Evolutionary conservation across 2,888 invertebrate species (phyloP).

Genomic region (Noctua janthe): DNA sequence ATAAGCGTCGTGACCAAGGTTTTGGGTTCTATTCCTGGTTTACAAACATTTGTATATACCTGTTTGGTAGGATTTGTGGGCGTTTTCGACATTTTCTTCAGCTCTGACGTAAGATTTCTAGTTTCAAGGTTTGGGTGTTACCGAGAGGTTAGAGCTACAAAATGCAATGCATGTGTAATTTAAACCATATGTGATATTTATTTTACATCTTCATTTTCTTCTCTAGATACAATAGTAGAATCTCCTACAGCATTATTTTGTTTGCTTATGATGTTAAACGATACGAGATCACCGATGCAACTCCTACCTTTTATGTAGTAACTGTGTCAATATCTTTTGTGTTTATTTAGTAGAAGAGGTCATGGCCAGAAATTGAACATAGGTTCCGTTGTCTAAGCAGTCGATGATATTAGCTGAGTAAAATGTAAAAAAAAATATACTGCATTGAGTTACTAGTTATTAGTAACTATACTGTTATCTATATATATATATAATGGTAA

Average conservation of each 20-base stretch:
- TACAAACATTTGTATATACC: constrained; percentile 68
- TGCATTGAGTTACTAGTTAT: not conserved
- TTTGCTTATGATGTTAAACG: not conserved
- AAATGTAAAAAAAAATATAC: not conserved
- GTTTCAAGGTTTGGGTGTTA: constrained; percentile 41
- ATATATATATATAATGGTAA: too few species aligned
- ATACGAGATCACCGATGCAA: not conserved
- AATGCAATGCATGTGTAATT: not conserved
- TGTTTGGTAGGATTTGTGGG: constrained; percentile 60
- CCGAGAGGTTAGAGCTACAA: not conserved
- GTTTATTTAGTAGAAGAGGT: not conserved
- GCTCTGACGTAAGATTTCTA: constrained; percentile 47
- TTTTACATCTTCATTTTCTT: not conserved
- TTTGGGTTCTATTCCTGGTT: constrained; percentile 79
- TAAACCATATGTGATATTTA: not conserved
- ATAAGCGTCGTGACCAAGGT: constrained; percentile 83
- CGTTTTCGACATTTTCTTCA: constrained; percentile 54
- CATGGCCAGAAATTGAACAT: not conserved
- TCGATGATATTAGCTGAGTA: not conserved
- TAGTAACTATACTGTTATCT: not conserved
- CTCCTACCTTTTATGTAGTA: constrained; percentile 2
- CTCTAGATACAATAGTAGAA: not conserved
- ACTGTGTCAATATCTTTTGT: constrained; percentile 4
- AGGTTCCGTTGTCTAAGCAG: not conserved
- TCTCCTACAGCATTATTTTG: not conserved